Conservation (phyloP, 2,797 vertebrate genomes). For the Sphenodon punctatus region DNA sequence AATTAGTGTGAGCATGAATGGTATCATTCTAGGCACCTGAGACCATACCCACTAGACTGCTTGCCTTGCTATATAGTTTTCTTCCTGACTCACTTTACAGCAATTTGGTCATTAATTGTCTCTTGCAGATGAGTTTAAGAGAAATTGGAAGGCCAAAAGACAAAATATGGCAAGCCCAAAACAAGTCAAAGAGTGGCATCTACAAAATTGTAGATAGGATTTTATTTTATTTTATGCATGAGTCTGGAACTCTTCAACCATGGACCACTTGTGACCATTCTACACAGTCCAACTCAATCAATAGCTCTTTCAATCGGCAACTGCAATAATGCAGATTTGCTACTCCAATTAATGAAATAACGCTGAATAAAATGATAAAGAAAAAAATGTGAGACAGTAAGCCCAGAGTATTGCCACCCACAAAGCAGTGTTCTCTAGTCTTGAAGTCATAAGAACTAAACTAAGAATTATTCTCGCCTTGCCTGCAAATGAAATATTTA, state of each 20-base stretch:
- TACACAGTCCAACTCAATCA: slow-evolving; percentile 67
- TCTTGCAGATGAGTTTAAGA: background rate
- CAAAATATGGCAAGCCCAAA: slow-evolving; percentile 4
- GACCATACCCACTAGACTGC: too few relatives aligned
- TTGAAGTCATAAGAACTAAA: slow-evolving; percentile 29
- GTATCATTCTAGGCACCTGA: too few relatives aligned
- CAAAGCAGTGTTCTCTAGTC: background rate
- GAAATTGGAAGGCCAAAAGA: background rate
- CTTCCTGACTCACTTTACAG: background rate
- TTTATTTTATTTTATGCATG: slow-evolving; percentile 50
- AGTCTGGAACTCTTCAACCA: slow-evolving; percentile 60
- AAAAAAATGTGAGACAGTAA: background rate
- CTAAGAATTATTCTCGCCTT: slow-evolving; percentile 42
- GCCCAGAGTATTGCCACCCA: background rate
- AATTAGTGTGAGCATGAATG: too few relatives aligned
- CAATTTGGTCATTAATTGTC: background rate
- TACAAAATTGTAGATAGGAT: slow-evolving; percentile 45
- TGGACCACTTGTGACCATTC: slow-evolving; percentile 71
- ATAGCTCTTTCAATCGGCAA: slow-evolving; percentile 65
- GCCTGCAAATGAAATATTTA: slow-evolving; percentile 72
- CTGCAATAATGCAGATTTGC: slow-evolving; percentile 57
- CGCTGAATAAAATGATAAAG: slow-evolving; percentile 18
- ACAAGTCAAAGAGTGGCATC: slow-evolving; percentile 8
- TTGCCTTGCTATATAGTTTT: background rate
- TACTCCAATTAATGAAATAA: slow-evolving; percentile 46